Conservation (phyloP, 2,113 vertebrate genomes). For the Halichoerus grypus region DNA sequence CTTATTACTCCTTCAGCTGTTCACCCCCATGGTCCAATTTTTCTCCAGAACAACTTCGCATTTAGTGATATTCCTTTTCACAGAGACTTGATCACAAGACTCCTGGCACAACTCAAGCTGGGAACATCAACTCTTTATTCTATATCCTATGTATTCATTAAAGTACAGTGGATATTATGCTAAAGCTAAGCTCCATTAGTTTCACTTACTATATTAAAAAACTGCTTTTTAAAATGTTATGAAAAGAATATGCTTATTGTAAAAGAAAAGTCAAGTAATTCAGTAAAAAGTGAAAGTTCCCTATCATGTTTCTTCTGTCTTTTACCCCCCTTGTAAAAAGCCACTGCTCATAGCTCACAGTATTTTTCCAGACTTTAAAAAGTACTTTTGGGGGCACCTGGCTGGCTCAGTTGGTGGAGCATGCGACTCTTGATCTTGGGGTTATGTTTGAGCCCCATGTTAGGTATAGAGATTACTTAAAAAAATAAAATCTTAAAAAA, state of each 20-base stretch:
- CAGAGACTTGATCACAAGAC: background rate
- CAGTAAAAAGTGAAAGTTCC: conserved; percentile 17
- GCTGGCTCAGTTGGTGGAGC: background rate
- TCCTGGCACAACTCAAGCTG: background rate
- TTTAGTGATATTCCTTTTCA: conserved; percentile 8
- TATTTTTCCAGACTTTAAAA: conserved; percentile 38
- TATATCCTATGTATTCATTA: background rate
- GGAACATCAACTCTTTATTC: background rate
- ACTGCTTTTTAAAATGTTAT: background rate
- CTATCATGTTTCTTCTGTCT: background rate
- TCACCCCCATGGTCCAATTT: conserved; percentile 1
- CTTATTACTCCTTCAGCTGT: conserved; percentile 44
- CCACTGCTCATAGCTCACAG: background rate
- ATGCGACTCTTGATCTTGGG: background rate
- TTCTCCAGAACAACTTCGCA: conserved; percentile 42
- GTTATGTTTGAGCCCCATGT: background rate
- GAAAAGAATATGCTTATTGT: background rate
- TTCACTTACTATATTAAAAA: conserved; percentile 29
- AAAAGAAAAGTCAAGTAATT: conserved; percentile 50
- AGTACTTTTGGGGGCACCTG: background rate
- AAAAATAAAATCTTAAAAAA: background rate
- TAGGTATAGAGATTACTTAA: background rate
- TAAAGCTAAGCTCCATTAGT: background rate
- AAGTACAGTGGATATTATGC: background rate
- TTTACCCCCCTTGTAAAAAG: background rate